Conservation (phyloP, 2,888 invertebrate species). For the Anthrax anthrax region DNA sequence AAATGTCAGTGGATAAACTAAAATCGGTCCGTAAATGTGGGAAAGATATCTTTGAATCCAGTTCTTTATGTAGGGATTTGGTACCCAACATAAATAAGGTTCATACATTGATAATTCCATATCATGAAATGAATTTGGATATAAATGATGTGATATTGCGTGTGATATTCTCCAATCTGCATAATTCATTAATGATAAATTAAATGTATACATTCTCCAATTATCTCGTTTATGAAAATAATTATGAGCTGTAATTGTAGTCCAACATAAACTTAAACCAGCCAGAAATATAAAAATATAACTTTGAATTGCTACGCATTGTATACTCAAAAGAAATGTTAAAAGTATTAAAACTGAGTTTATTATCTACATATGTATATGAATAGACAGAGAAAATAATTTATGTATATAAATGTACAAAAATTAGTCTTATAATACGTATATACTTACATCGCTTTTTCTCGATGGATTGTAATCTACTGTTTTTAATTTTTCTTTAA, state of each 20-base stretch:
- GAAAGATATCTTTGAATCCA: constrained; percentile 38
- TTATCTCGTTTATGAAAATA: constrained; percentile 62
- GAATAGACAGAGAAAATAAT: not conserved
- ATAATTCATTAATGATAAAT: constrained; percentile 45
- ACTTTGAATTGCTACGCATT: constrained; percentile 27
- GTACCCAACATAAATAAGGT: constrained; percentile 52
- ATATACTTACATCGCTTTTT: constrained; percentile 24
- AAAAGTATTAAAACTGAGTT: constrained; percentile 30
- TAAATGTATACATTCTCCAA: constrained; percentile 66
- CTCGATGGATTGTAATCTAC: constrained; percentile 34
- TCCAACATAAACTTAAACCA: constrained; percentile 43
- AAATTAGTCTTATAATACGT: not conserved
- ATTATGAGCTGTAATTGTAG: constrained; percentile 53
- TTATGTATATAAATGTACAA: no score
- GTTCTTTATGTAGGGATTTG: constrained; percentile 39
- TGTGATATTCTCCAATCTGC: constrained; percentile 64
- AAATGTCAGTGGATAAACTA: not conserved
- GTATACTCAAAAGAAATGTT: constrained; percentile 27
- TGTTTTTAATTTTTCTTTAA: constrained; percentile 40
- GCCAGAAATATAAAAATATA: constrained; percentile 30
- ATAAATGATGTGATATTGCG: constrained; percentile 62
- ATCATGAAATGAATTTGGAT: constrained; percentile 62
- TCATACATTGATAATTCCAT: constrained; percentile 53
- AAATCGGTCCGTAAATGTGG: constrained; percentile 36
- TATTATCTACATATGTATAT: constrained; percentile 21